Evolutionary conservation across 23 tunicate species (phyloP), one percentile per base, ranked within the genome.

Genomic region (Ascidia mentula): DNA sequence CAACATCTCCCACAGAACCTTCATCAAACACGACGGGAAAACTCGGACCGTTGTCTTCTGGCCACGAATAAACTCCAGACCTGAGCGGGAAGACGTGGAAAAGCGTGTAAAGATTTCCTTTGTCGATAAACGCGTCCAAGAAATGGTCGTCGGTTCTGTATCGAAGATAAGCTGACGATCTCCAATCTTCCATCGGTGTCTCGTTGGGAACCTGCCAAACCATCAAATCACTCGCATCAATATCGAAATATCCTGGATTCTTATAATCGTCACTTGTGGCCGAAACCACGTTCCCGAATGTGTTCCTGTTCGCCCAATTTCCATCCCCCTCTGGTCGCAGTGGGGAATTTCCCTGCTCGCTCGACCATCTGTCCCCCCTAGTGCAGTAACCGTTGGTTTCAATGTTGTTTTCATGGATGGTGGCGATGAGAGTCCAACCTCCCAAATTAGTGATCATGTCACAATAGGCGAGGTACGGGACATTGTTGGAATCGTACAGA

Each of bases 181-280:
- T 70, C 37, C 37, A 70, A 32, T 70, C 38, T n/a, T 34, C 8
- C 30, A 75, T 31, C 0, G 79, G 79, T 75, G 79, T 75, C 36
- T 75, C 79, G 60, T 75, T 75, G 28, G 79, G 79, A 39, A 75
- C 79, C 37, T 86, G 84, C 82, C 86, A 87, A 31, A 87, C 76
- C 92, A 87, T 87, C 32, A 87, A 37, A 72, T 87, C 82, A 18
- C 77, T 60, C 6, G 86, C 86, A n/a, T 75, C 36, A 24, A 87
- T 61, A 18, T 77, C 84, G 45, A 87, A 87, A 60, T 87, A 87
- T 37, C 75, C 92, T 31, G 86, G 86, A 59, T 37, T 65, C 46
- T 87, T 87, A 78, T 75, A 87, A 82, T 87, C 92, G 38, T 81
- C 86, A 32, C 82, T 75, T 17, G 92, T 45, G 1, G 92, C 86